Evolutionary conservation across 2,797 vertebrate genomes (phyloP), one percentile per base, ranked within the genome.

Genomic region (Pseudopleuronectes americanus): DNA sequence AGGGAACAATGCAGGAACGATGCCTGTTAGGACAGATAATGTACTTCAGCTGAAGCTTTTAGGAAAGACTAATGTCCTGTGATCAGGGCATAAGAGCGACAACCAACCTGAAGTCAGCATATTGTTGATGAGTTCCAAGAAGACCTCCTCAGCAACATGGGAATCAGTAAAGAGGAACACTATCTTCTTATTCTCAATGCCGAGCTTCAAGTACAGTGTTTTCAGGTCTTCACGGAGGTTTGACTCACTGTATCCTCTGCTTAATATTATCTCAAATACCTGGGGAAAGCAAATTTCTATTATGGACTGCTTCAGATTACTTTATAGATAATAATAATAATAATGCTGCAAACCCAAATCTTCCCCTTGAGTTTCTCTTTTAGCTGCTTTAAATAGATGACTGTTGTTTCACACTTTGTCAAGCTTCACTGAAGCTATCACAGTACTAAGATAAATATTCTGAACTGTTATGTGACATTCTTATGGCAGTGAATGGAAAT

Each of bases 91-190:
- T 24, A 19, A n/a, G 0, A 36, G 21, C 45, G 36, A 56, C 4
- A 24, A 55, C 48, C 16, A 73, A 99, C 98, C 97, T 93, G 97
- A 98, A 43, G 98, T 99, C 71, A 99, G 92, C 96, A 99, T 99
- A 90, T 99, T 99, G 91, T 99, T 99, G 81, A 99, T 94, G 64
- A 99, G 96, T 77, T 99, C 98, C 90, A 99, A 89, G 79, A 99
- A 99, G 56, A 97, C 95, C 89, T 99, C 98, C 76, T 99, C 96
- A 0, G 94, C 96, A 79, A 99, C 96, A 0, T 99, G 97, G 1
- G 94, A 95, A 3, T 99, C 98, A 1, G 97, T 97, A 75, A 99
- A 98, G 76, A 99, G 90, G 88, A 99, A 99, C 64, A 98, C 95
- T 1, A 79, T 93, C 68, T 86, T 89, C 84, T 95, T 98, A 91